phyloP scores from a whole-genome alignment of 2,113 vertebrate genomes.

The Colossoma macropomum region DNA sequence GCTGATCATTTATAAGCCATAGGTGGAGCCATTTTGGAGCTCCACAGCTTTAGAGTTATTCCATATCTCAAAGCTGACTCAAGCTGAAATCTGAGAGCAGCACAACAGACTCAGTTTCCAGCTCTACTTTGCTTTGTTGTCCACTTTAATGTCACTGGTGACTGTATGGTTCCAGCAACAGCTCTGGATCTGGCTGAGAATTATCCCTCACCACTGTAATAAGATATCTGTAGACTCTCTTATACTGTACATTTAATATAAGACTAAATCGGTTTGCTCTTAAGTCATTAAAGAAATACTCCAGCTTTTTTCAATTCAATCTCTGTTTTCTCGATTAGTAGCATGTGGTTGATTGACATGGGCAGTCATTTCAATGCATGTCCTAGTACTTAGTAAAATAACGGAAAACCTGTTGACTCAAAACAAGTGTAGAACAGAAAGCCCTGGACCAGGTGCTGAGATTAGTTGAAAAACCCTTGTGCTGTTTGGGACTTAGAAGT shows the following conservation, averaged over 20 bases:
- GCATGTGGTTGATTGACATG: too few relatives aligned
- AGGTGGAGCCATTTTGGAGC: neutral
- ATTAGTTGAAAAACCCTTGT: too few relatives aligned
- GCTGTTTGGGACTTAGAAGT: neutral
- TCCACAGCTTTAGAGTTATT: neutral
- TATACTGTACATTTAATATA: neutral
- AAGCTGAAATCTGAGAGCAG: slow-evolving; percentile 36
- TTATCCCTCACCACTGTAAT: neutral
- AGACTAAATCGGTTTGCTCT: neutral
- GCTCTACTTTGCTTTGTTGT: slow-evolving; percentile 25
- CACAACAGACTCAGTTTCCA: slow-evolving; percentile 19
- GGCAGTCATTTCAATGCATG: too few relatives aligned
- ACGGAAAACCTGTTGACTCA: too few relatives aligned
- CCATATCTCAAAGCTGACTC: neutral
- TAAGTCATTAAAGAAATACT: too few relatives aligned
- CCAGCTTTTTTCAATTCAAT: too few relatives aligned
- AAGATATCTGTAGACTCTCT: neutral
- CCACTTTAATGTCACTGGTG: neutral
- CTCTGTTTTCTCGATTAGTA: too few relatives aligned
- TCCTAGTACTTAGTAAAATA: too few relatives aligned
- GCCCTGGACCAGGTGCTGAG: too few relatives aligned
- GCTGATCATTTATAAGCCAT: neutral
- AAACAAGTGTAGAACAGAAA: too few relatives aligned
- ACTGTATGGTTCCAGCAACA: neutral
- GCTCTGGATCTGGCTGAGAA: neutral